Conservation (phyloP, 2,797 vertebrate species). For the Allobates femoralis region DNA sequence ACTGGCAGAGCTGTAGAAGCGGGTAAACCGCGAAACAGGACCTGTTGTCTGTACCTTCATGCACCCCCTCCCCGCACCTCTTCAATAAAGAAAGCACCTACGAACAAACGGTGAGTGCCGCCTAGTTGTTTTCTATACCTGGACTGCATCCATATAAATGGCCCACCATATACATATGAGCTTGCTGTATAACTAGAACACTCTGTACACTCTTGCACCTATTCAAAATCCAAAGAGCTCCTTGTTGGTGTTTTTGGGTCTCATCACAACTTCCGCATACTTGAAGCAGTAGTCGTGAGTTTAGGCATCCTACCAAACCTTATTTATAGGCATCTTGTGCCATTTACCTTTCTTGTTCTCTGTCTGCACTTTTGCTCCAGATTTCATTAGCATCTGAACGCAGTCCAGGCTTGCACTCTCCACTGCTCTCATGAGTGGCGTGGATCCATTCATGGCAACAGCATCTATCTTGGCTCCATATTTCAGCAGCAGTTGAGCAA, state of each 20-base stretch:
- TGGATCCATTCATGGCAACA: constrained; percentile 79
- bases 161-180: no score
- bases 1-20: no score
- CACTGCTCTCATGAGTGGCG: constrained; percentile 90
- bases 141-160: no score
- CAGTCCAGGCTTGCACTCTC: constrained; percentile 83
- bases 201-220: neutral
- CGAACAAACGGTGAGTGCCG: no score
- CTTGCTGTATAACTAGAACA: no score
- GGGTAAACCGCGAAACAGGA: no score
- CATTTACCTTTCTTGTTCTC: constrained; percentile 84
- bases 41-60: no score
- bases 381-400: constrained; percentile 85
- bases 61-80: no score
- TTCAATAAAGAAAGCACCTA: no score
- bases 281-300: neutral
- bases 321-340: neutral
- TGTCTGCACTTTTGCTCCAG: constrained; percentile 79
- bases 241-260: neutral
- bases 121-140: no score
- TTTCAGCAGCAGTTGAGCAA: constrained; percentile 82
- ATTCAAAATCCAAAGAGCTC: neutral
- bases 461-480: constrained; percentile 82
- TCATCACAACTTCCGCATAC: neutral
- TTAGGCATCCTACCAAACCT: neutral